These are phyloP conservation scores for Neopelma chrysocephalum DNA, from an alignment of 2,797 vertebrate species.

Conservation along the genomic window DNA sequence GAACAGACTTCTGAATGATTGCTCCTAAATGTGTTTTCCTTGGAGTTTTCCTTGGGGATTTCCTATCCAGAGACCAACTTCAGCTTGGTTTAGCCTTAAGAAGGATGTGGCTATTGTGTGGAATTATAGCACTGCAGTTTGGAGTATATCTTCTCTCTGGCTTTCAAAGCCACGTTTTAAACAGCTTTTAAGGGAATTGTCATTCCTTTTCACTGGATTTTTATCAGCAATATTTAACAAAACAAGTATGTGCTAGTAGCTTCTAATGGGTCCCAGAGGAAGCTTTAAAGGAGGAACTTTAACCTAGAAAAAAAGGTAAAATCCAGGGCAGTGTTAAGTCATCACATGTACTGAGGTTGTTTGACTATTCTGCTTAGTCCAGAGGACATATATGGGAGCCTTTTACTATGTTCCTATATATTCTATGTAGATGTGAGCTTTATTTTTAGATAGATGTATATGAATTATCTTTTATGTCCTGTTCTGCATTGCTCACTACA, in stretches of 20 bases:
- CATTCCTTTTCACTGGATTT: background rate
- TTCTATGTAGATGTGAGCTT: background rate
- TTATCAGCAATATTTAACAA: background rate
- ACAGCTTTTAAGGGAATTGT: background rate
- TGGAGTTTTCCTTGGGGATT: background rate
- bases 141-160: background rate
- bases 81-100: background rate
- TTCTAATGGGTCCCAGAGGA: background rate
- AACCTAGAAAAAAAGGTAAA: conserved; percentile 30
- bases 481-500: background rate
- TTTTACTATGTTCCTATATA: conserved; percentile 1
- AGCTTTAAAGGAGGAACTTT: conserved; percentile 7
- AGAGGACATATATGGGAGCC: background rate
- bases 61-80: background rate
- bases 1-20: background rate
- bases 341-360: background rate
- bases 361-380: background rate
- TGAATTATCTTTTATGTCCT: background rate
- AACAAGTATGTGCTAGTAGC: background rate
- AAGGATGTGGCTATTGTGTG: background rate
- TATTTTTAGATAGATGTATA: conserved; percentile 14
- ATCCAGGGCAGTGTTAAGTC: conserved; percentile 6
- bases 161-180: background rate
- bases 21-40: background rate
- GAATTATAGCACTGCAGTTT: background rate